Percentiles rank a stretch among this genome's conserved stretches.
Conservation (phyloP, 2,888 invertebrate species). For the Formica aserva region DNA sequence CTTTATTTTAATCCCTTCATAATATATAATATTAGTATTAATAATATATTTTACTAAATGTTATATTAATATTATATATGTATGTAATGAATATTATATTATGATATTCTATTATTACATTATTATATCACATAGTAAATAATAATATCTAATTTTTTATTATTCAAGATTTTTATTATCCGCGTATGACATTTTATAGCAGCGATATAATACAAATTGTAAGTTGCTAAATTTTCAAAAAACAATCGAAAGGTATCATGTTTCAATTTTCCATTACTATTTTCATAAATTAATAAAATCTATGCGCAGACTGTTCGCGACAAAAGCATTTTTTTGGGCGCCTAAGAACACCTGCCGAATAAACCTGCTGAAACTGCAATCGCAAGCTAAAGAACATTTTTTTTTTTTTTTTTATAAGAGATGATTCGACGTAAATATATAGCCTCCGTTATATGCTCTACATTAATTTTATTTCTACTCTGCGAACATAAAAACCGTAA, state of each 20-base stretch:
- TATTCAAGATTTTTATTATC: not conserved
- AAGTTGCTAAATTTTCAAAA: not conserved
- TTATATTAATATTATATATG: not conserved
- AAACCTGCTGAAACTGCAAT: not conserved
- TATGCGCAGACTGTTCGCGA: not conserved
- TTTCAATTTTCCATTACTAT: not conserved
- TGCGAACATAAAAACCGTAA: constrained; percentile 31
- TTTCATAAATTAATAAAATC: not conserved
- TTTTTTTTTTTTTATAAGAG: not conserved
- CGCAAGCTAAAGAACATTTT: not conserved
- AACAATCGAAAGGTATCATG: not conserved
- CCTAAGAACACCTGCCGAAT: constrained; percentile 17
- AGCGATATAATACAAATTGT: not conserved
- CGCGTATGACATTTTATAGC: not conserved
- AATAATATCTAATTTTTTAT: not conserved
- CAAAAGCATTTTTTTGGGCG: not conserved
- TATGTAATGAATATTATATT: not conserved
- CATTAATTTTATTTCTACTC: constrained; percentile 43
- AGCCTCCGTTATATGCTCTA: constrained; percentile 4
- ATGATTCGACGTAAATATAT: constrained; percentile 14
- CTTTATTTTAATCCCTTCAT: not conserved
- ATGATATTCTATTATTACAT: not conserved
- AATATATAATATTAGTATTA: not conserved
- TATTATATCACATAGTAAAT: not conserved
- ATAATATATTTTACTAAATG: constrained; percentile 4